These are phyloP conservation scores for Watsonalla binaria DNA, from an alignment of 2,888 invertebrate genomes.

Conservation along the genomic window DNA sequence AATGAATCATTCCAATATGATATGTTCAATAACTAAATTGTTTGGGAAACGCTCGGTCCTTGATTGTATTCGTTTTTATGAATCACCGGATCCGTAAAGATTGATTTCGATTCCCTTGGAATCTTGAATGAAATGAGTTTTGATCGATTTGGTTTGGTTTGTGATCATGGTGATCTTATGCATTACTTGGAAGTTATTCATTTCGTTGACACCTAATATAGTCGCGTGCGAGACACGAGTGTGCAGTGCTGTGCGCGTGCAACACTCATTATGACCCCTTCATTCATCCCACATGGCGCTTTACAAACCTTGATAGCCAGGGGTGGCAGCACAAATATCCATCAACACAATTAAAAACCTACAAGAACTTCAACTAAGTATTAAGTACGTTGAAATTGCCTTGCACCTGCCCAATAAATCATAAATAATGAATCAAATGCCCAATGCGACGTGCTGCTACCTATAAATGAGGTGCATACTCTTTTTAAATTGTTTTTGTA, in stretches of 20 bases:
- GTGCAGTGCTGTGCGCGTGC: background rate
- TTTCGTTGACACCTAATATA: background rate
- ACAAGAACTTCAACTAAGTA: too few relatives aligned
- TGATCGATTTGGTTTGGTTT: background rate
- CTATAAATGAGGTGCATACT: constrained; percentile 33
- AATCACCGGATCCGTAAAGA: too few relatives aligned
- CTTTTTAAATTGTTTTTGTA: constrained; percentile 53
- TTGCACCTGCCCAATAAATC: constrained; percentile 7
- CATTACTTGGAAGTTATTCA: background rate
- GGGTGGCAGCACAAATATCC: background rate
- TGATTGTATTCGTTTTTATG: background rate
- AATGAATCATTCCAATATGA: background rate
- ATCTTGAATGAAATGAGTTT: background rate
- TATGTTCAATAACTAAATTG: background rate
- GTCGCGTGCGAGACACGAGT: constrained; percentile 2
- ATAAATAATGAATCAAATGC: constrained; percentile 12
- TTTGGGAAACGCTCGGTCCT: background rate
- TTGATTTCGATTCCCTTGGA: too few relatives aligned
- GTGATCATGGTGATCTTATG: background rate
- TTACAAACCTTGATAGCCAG: background rate
- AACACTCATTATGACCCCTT: background rate
- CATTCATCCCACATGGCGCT: background rate
- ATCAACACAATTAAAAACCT: too few relatives aligned
- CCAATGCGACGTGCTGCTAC: constrained; percentile 16
- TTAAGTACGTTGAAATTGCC: too few relatives aligned